Evolutionary conservation across 30 jellyfish, hydroid and myxozoan genomes (phyloP).

Genomic region (Hydractinia symbiolongicarpus): DNA sequence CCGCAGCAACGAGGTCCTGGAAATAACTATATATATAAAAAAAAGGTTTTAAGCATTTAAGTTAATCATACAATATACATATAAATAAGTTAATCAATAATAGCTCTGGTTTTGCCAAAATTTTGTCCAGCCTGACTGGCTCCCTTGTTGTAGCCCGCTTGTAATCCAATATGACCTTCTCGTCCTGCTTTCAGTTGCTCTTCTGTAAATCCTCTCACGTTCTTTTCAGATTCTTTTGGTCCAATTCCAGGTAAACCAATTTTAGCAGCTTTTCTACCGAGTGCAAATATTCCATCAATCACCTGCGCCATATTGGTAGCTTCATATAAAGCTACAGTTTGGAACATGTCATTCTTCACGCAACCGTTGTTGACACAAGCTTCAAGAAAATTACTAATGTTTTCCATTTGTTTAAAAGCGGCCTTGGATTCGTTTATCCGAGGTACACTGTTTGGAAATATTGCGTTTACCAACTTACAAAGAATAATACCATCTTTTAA

Average conservation of each 20-base stretch:
- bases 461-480: conserved; percentile 28
- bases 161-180: conserved; percentile 76
- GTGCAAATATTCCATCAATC: conserved; percentile 63
- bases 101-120: conserved; percentile 78
- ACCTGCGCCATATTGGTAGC: conserved; percentile 73
- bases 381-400: conserved; percentile 22
- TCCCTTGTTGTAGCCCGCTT: conserved; percentile 75
- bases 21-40: no score
- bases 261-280: conserved; percentile 71
- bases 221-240: conserved; percentile 80
- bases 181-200: conserved; percentile 92
- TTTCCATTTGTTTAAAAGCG: conserved; percentile 64
- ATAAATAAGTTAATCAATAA: conserved; percentile 34
- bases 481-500: conserved; percentile 70
- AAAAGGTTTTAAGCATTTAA: no score
- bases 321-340: conserved; percentile 33
- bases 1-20: no score
- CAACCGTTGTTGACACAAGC: conserved; percentile 30
- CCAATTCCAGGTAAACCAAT: conserved; percentile 70
- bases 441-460: conserved; percentile 14
- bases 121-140: conserved; percentile 80
- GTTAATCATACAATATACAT: no score
- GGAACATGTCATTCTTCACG: conserved; percentile 17
- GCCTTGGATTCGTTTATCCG: conserved; percentile 26
- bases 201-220: conserved; percentile 75